Evolutionary conservation across 2,888 invertebrate species (phyloP), one percentile per base, ranked within the genome.

Genomic region (Chrysina gloriosa): DNA sequence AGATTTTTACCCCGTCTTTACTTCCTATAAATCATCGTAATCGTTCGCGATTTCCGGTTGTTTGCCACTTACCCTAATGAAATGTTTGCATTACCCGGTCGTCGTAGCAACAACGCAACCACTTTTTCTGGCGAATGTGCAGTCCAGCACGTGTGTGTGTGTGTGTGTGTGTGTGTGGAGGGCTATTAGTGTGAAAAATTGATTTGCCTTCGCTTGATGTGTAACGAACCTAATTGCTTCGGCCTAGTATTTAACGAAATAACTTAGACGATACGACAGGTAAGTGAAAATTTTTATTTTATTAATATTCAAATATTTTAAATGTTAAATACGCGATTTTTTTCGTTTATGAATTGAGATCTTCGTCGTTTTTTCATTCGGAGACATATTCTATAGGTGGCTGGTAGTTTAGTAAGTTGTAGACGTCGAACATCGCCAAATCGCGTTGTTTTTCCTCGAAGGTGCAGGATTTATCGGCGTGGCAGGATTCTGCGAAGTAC

Each of bases 321-420:
- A 5, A 19, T 21, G 19, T 11, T 21, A 7, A 2, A 50, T 19
- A n/a, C n/a, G n/a, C n/a, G n/a, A n/a, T n/a, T n/a, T n/a, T 36
- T 34, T 65, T 56, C 27, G 23, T 67, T 65, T 63, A 47, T 21
- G 23, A 36, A 25, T n/a, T 11, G 7, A 42, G 6, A 36, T 39
- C 39, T 52, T 9, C 36, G 19, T n/a, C 1, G 16, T 47, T 34
- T 21, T 34, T 54, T 67, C 68, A 73, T 58, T 72, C 72, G 9
- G 67, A 16, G 52, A 16, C 21, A 42, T 65, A 69, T 52, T 69
- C 69, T 11, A 56, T 56, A 3, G 42, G 36, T n/a, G 39, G 47
- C 45, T 61, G 69, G 25, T 65, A 69, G 25, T 58, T 70, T 9
- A 72, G 63, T 23, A 73, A 65, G 48, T 69, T 72, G 69, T 73